Conservation (phyloP, 2,888 invertebrate genomes). For the Pseudeuparius sepicola region DNA sequence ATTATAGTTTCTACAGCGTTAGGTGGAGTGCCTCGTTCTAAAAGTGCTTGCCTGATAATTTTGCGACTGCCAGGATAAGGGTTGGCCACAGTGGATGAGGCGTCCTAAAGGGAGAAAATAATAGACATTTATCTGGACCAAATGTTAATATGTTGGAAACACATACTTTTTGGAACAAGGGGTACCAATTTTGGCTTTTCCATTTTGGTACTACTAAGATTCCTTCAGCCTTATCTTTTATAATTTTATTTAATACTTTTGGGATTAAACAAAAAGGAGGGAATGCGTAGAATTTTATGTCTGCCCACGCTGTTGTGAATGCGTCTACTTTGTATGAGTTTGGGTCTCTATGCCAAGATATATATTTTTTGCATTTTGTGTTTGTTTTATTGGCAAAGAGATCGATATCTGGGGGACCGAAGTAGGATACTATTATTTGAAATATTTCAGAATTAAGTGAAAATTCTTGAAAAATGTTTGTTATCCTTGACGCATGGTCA, state of each 20-base stretch:
- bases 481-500: conserved; percentile 9
- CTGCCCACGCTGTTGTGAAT: too few relatives aligned
- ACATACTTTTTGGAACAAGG: conserved; percentile 12
- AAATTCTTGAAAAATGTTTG: conserved; percentile 9
- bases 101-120: conserved; percentile 16
- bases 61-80: conserved; percentile 15
- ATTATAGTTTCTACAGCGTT: conserved; percentile 4
- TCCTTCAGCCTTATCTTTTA: too few relatives aligned
- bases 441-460: conserved; percentile 10
- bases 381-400: conserved; percentile 25
- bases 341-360: too few relatives aligned
- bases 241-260: too few relatives aligned
- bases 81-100: conserved; percentile 10
- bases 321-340: too few relatives aligned
- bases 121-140: conserved; percentile 7
- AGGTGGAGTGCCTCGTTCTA: conserved; percentile 4
- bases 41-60: conserved; percentile 7
- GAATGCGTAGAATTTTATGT: too few relatives aligned
- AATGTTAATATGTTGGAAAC: conserved; percentile 2
- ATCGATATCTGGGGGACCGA: conserved; percentile 23
- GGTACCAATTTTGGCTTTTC: conserved; percentile 20
- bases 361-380: too few relatives aligned
- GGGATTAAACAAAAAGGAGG: too few relatives aligned
- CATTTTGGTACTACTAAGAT: conserved; percentile 19
- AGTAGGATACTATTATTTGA: conserved; percentile 15